Evolutionary conservation across 1,140 invertebrate species (phyloP), one percentile per base, ranked within the genome.

Genomic region (Leptonema lineaticorne): DNA sequence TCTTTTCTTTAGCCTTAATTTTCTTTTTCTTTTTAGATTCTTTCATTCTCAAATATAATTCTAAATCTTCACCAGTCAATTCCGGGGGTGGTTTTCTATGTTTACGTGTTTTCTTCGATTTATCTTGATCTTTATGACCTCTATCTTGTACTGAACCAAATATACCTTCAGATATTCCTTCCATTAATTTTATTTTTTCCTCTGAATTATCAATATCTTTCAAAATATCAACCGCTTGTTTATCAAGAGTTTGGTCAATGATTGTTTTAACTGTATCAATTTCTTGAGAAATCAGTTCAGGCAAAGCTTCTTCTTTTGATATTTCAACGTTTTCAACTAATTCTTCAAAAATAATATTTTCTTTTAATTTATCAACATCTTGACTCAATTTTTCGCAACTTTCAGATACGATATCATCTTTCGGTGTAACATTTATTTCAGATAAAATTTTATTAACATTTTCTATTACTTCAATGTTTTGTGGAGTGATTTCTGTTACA

Each of bases 101-200:
- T 58, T 74, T 69, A 18, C 74, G 45, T 63, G 33, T 3, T 45
- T 73, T 73, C 41, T 56, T 56, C 18, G 62, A 27, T 65, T 68
- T 65, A 41, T 75, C 68, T 53, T 56, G 53, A 9, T 69, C 60
- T 20, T 68, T 53, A 27, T n/a, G 18, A 60, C 76, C 78, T 58
- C 81, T 75, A 68, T 81, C 75, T 77, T 82, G 78, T 18, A 83
- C 78, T 14, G 81, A 83, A 50, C 81, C 81, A 74, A 82, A 83
- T 67, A 83, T 81, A 27, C 73, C 79, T 75, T 78, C 74, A 73
- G 81, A 78, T 22, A 82, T 58, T 50, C 68, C 53, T 30, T 67
- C 73, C 58, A 60, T 30, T 9, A 60, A n/a, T n/a, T n/a, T n/a
- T n/a, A n/a, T n/a, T n/a, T n/a, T n/a, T n/a, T n/a, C n/a, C n/a